Base-by-base conservation (phyloP, 2,888 invertebrate genomes). In the Perizoma affinitatum region DNA sequence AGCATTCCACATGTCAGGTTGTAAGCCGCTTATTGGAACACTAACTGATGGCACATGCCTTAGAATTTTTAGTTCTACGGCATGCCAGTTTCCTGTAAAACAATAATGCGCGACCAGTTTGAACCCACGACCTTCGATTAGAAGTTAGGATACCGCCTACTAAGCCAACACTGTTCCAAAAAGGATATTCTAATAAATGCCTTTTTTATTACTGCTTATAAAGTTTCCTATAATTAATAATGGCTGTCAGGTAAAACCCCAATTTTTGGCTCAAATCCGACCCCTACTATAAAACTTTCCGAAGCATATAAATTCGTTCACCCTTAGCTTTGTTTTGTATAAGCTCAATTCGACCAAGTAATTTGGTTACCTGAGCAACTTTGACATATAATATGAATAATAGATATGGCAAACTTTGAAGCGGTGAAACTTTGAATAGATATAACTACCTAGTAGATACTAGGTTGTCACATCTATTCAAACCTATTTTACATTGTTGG, bases 191-290 rank as follows among this genome's bases (percentile, higher is more conserved):
- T 85, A 83, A 83, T 80, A 81, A 85, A 82, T 80, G 76, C 83
- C 80, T 76, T 78, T 75, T 77, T 79, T 73, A 85, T 84, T 83
- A 85, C 77, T 46, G 56, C 76, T 84, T 87, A 88, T 88, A 89
- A 88, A 88, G 79, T 83, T 76, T 74, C 80, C 81, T 71, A 77
- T 90, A 85, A 89, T 83, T 83, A 89, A 89, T 88, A 74, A 76
- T 83, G 80, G 81, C 84, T 82, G 82, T 73, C 74, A 78, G 78
- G 79, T 82, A 84, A 36, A 54, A 77, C 83, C 84, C 82, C 80
- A 78, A 80, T 80, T 84, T 79, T 75, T 68, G 78, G 71, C 67
- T 70, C 71, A 76, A 77, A 74, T 75, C 75, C 71, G 79, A 76
- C 78, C 84, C 76, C 65, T 58, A 69, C 79, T 68, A 82, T 90